Percentiles rank a stretch among this genome's conserved stretches.
Conservation (phyloP, 2,888 invertebrate species). For the Calliphora vomitoria region DNA sequence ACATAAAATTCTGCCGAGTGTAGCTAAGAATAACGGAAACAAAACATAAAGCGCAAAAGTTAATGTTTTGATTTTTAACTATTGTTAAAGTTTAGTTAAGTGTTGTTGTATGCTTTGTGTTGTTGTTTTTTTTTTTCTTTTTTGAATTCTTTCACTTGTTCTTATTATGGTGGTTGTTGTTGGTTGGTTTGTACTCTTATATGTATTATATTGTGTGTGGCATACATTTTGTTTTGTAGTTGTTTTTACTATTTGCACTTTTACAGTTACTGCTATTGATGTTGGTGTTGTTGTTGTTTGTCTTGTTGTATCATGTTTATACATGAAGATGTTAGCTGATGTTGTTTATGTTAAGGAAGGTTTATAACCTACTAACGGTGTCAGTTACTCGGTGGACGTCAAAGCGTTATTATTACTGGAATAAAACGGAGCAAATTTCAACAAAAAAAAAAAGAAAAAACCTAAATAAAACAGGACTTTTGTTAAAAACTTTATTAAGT, state of each 20-base stretch:
- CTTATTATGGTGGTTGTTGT: not conserved
- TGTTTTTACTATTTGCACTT: constrained; percentile 36
- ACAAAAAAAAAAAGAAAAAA: not conserved
- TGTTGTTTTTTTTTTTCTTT: not conserved
- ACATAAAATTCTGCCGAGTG: constrained; percentile 3
- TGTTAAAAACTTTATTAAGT: not conserved
- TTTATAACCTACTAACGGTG: constrained; percentile 62
- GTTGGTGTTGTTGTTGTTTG: constrained; percentile 13
- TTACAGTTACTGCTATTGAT: constrained; percentile 40
- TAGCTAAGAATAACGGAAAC: constrained; percentile 65
- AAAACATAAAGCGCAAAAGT: constrained; percentile 66
- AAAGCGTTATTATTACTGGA: constrained; percentile 39
- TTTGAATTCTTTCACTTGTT: constrained; percentile 20
- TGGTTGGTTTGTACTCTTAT: not conserved
- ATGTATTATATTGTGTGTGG: not conserved
- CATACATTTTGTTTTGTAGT: constrained; percentile 27
- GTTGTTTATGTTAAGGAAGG: constrained; percentile 59
- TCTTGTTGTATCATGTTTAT: constrained; percentile 3
- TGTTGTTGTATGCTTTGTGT: not conserved
- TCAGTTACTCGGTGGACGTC: constrained; percentile 69
- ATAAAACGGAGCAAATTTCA: not conserved
- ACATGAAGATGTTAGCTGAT: constrained; percentile 39
- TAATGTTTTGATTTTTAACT: constrained; percentile 69
- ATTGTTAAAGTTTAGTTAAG: constrained; percentile 59
- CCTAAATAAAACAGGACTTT: constrained; percentile 25